Evolutionary conservation across 2,797 vertebrate species (phyloP), one percentile per base, ranked within the genome.

Genomic region (Platalea minor): DNA sequence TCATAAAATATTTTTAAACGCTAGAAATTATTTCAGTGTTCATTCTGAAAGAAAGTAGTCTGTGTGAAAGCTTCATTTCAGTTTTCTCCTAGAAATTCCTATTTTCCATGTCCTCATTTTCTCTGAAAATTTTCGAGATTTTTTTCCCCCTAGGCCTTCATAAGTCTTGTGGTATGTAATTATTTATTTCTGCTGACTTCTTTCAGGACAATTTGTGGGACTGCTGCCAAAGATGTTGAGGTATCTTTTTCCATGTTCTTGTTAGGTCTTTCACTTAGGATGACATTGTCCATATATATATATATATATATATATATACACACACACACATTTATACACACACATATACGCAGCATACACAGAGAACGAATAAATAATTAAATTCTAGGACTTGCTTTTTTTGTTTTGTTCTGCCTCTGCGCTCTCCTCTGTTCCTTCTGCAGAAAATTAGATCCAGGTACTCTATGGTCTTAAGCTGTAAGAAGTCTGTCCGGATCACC

Each of bases 201-300:
- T 87, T 89, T 77, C 56, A 70, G 80, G 76, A 81, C 43, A 43
- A 7, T 84, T 81, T 74, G 61, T 93, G 91, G 96, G 91, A 85
- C 2, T 28, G 70, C 93, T 95, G 95, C 91, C 95, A 97, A 89
- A 95, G 74, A 89, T 74, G 77, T 46, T 96, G 95, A 93, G 88
- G 80, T 95, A 88, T 95, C 86, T 87, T 97, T 93, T 96, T 95
- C 93, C 83, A 74, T 63, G 57, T 95, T 91, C 60, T 56, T 74
- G 29, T 75, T 54, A 46, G 3, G 45, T 76, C 82, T 95, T 94
- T 74, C 53, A 17, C n/a, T 90, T 80, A 29, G 33, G 63, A 70
- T 90, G 74, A 84, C 59, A 41, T 60, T 80, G 45, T 76, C 84
- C 60, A 8, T 53, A 20, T 25, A 39, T 24, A 45, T 45, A 12